phyloP scores from a whole-genome alignment of 1,140 invertebrate species.

The Myzus persicae region DNA sequence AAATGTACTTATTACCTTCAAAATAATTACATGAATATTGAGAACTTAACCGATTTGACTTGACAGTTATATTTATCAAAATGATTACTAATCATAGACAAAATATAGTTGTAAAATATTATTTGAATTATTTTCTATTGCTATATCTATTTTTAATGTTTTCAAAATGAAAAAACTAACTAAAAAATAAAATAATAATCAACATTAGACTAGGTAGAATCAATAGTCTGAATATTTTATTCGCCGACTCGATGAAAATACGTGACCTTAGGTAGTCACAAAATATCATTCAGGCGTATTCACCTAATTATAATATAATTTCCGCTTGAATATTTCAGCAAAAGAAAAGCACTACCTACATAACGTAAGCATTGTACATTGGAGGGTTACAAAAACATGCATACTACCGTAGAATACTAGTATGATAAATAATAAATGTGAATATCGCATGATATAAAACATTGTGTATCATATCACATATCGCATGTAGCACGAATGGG shows the following conservation, averaged over 20 bases:
- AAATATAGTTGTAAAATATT: background rate
- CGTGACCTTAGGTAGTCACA: constrained; percentile 41
- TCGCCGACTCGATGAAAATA: background rate
- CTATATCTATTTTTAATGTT: background rate
- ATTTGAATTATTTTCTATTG: background rate
- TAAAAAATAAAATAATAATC: background rate
- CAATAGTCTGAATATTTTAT: constrained; percentile 33
- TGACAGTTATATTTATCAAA: background rate
- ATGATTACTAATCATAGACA: background rate
- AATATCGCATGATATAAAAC: constrained; percentile 44
- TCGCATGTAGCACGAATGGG: constrained; percentile 38
- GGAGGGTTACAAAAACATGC: constrained; percentile 15
- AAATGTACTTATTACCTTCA: background rate
- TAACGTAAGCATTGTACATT: constrained; percentile 20
- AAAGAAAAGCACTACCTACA: constrained; percentile 21
- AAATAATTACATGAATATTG: background rate
- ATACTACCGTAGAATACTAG: background rate
- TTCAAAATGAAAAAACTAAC: background rate
- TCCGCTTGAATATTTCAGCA: constrained; percentile 37
- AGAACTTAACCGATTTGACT: background rate
- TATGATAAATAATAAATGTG: constrained; percentile 42
- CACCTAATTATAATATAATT: constrained; percentile 39
- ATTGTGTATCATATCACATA: constrained; percentile 31
- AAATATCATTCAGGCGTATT: background rate
- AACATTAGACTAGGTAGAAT: background rate